Evolutionary conservation across 2,888 invertebrate species (phyloP), one percentile per base, ranked within the genome.

Genomic region (Leptopilina myrica): DNA sequence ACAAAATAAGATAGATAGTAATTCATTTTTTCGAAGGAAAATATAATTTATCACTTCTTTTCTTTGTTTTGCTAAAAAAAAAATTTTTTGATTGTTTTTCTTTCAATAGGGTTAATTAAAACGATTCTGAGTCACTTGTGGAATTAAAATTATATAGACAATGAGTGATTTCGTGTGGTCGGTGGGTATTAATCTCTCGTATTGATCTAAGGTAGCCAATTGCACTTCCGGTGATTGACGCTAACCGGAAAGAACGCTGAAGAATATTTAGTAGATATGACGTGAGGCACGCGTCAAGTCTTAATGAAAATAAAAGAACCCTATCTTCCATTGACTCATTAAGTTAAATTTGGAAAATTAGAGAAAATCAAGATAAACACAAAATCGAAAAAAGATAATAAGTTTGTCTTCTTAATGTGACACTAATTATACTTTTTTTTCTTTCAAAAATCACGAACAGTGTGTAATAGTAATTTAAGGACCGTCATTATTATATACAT

Each of bases 231-330:
- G 86, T 82, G 82, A 81, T 80, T 81, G 82, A 79, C 79, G 80
- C 69, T 79, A 85, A 82, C 86, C 87, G 89, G 90, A 90, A 89
- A 86, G 84, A 82, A 81, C 82, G 77, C 12, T 78, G 78, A 82
- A 78, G 90, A 88, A 89, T 90, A 87, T 85, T 84, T 87, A 90
- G 88, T 87, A 79, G 87, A 86, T 83, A 82, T 83, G 81, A 82
- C 81, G 85, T 80, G 80, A 76, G 79, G 83, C 82, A 79, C 81
- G 81, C 83, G 82, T 79, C 84, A 81, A 73, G 80, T 76, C 84
- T 62, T 77, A 79, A 76, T 79, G 64, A 64, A 78, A 82, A 81
- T 76, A 76, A 67, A 67, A 64, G 66, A 33, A 69, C 77, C 5
- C 11, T 49, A 49, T 1, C 49, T 49, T 11, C 12, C 40, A 33